These are phyloP conservation scores for Coluber constrictor DNA, from an alignment of 2,797 vertebrate species.

Conservation along the genomic window DNA sequence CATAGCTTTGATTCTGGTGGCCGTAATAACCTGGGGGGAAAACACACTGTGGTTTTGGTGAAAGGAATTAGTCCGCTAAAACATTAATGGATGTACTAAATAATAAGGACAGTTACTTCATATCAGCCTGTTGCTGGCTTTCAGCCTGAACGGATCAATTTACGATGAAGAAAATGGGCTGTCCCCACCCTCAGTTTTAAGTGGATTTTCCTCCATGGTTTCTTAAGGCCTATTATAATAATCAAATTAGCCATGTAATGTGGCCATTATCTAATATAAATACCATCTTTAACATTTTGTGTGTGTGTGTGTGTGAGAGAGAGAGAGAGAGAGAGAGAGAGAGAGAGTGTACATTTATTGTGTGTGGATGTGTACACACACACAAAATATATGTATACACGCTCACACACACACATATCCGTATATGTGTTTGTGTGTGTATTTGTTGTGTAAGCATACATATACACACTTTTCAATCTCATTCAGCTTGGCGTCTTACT, in stretches of 20 bases:
- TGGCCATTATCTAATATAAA: slow-evolving; percentile 44
- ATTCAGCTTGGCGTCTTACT: slow-evolving; percentile 55
- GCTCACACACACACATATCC: too few relatives aligned
- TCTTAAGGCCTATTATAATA: slow-evolving; percentile 72
- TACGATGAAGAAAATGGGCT: slow-evolving; percentile 43
- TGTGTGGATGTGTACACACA: background rate
- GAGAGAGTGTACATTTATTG: too few relatives aligned
- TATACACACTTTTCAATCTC: slow-evolving; percentile 66
- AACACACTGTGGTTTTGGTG: background rate
- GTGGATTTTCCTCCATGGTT: slow-evolving; percentile 64
- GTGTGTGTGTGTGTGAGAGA: background rate
- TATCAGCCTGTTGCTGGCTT: background rate
- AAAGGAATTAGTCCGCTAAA: background rate
- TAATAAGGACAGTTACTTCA: background rate
- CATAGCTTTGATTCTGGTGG: background rate
- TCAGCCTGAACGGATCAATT: slow-evolving; percentile 50
- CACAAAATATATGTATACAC: too few relatives aligned
- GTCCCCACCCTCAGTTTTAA: slow-evolving; percentile 28
- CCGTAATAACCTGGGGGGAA: background rate
- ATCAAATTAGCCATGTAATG: slow-evolving; percentile 61
- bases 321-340: too few relatives aligned
- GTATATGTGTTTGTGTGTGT: background rate
- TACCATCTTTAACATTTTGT: slow-evolving; percentile 63
- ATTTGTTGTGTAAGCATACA: background rate
- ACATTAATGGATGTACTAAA: background rate